Evolutionary conservation across 2,797 vertebrate genomes (phyloP), one percentile per base, ranked within the genome.

Genomic region (Spinus pinus): DNA sequence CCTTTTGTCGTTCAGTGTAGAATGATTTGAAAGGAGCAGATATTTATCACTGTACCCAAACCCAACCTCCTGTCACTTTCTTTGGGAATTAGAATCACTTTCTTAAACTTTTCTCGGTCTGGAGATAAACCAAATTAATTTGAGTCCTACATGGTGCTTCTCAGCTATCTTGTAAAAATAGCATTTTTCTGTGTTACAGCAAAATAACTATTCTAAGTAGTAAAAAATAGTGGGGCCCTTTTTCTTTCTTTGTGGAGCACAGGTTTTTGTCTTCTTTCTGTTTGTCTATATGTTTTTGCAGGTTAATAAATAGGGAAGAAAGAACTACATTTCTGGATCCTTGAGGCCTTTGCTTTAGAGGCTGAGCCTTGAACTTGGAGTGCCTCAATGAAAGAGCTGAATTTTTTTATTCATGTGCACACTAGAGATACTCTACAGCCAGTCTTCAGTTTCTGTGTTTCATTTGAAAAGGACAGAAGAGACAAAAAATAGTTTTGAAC

Each of bases 1-100:
- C 33, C 20, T 79, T 81, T 33, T 1, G 1, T 53, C 1, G 0
- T 46, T 86, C 7, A 9, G 5, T 9, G 19, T 17, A 39, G 53
- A 67, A 46, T 33, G 27, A 64, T 22, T 69, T 71, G 14, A 70
- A 47, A 71, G 30, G 7, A 85, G 18, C 8, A 74, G n/a, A 10
- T 74, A 46, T 64, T 56, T 49, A 56, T 23, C 31, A 35, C 12
- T 66, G 31, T 7, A 70, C 27, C 11, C 33, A 89, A 82, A 80
- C 6, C 5, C 33, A 20, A 37, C 19, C 14, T 46, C 72, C 3
- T 28, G 14, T 14, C 42, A 57, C 4, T 57, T 88, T 11, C 5
- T 50, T 47, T 51, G 25, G 66, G 21, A 80, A 56, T 51, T 33
- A 60, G 51, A 72, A 87, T 46, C 65, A 23, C 5, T 64, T 77